These are phyloP conservation scores for Pterois miles DNA, from an alignment of 2,797 vertebrate genomes.

Conservation along the genomic window DNA sequence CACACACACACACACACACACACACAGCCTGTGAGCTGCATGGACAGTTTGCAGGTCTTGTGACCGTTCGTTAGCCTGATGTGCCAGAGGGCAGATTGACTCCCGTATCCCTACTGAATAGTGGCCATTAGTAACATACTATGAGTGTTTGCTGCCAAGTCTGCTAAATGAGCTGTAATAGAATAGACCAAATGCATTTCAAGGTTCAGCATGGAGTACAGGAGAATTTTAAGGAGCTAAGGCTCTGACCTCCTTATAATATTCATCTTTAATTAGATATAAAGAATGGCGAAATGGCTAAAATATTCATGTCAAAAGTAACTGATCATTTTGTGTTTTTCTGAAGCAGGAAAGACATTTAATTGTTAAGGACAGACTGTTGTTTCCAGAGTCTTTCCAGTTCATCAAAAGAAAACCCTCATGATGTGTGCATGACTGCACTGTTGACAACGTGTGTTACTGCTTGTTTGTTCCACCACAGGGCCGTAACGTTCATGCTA, in stretches of 20 bases:
- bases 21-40: conserved; percentile 26
- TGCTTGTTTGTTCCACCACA: conserved; percentile 25
- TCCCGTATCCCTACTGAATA: neutral
- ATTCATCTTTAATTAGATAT: neutral
- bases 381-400: neutral
- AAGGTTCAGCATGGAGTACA: neutral
- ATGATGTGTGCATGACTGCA: conserved; percentile 61
- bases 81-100: conserved; percentile 32
- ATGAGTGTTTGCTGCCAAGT: conserved; percentile 5
- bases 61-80: conserved; percentile 51
- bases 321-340: neutral
- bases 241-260: neutral
- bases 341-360: neutral
- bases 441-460: conserved; percentile 24
- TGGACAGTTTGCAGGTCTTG: conserved; percentile 41
- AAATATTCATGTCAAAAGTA: neutral
- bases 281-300: neutral
- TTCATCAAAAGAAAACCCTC: conserved; percentile 10
- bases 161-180: conserved; percentile 23
- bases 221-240: neutral
- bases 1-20: conserved; percentile 2
- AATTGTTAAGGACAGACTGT: neutral
- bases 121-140: conserved; percentile 30
- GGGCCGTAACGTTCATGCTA: neutral
- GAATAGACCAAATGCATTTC: neutral